These are phyloP conservation scores for Leucozona laternaria DNA, from an alignment of 2,888 invertebrate species.

Conservation along the genomic window DNA sequence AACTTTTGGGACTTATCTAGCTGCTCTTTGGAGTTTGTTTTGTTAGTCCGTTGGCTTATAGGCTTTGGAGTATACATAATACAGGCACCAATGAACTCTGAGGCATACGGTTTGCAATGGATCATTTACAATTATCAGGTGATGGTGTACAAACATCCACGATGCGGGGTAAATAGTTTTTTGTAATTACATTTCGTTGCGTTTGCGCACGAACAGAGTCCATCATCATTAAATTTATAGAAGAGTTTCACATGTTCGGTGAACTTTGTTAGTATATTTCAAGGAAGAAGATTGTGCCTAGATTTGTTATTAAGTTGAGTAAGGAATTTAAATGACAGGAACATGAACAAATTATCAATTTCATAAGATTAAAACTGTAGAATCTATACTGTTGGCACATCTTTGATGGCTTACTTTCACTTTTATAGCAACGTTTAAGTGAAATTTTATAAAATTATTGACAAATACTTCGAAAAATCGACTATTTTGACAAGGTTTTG, in stretches of 20 bases:
- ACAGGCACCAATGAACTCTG: conserved; percentile 40
- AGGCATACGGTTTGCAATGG: conserved; percentile 42
- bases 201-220: conserved; percentile 62
- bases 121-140: conserved; percentile 75
- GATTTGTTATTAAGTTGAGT: background rate
- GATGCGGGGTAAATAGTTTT: conserved; percentile 61
- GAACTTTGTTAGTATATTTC: conserved; percentile 37
- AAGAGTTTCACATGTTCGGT: conserved; percentile 41
- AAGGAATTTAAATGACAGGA: background rate
- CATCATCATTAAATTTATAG: conserved; percentile 51
- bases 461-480: too few relatives aligned
- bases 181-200: conserved; percentile 67
- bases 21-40: conserved; percentile 7
- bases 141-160: conserved; percentile 65
- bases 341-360: background rate
- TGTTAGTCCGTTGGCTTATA: conserved; percentile 11
- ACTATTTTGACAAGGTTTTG: too few relatives aligned
- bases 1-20: conserved; percentile 63
- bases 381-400: too few relatives aligned
- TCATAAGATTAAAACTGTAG: background rate
- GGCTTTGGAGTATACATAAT: background rate
- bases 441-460: too few relatives aligned
- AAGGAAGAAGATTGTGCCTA: background rate
- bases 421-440: too few relatives aligned
- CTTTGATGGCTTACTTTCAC: too few relatives aligned